A percentile compares a stretch with the other conserved stretches of the same genome.
Conservation (phyloP, 2,888 invertebrate species). For the Cryptus viduatorius region DNA sequence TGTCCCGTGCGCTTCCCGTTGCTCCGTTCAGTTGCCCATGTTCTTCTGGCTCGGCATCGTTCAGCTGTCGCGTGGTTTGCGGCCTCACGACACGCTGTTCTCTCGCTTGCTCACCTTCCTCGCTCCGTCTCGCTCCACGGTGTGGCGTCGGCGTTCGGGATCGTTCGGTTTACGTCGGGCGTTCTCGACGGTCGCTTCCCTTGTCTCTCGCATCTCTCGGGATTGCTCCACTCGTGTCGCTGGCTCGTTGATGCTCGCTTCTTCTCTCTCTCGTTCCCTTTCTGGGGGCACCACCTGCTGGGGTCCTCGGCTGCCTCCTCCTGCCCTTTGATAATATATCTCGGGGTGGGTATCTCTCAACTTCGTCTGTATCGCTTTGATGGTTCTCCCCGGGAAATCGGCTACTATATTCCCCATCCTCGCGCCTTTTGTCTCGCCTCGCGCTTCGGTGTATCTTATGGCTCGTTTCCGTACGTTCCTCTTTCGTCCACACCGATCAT, state of each 20-base stretch:
- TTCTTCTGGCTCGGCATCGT: too few relatives aligned
- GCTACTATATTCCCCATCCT: neutral
- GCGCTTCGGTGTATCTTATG: neutral
- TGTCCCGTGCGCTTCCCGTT: too few relatives aligned
- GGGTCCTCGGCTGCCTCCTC: neutral
- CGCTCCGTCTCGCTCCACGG: neutral
- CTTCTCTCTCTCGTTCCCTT: neutral
- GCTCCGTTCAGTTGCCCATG: too few relatives aligned
- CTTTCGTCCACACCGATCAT: neutral
- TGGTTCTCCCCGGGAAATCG: neutral
- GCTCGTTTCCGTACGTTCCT: neutral
- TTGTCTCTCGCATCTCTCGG: neutral
- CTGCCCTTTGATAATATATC: constrained; percentile 10
- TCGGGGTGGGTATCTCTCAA: neutral
- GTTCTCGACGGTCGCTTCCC: neutral
- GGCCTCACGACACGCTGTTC: too few relatives aligned
- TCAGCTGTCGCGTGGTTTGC: too few relatives aligned
- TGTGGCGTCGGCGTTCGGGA: neutral
- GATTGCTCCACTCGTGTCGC: neutral
- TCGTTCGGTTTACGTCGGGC: neutral
- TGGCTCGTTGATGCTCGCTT: neutral
- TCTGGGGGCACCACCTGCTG: neutral
- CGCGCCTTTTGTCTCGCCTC: neutral
- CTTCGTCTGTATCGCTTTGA: neutral
- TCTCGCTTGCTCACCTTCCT: neutral